Base-by-base conservation (phyloP, 2,888 invertebrate genomes). In the Rotaria magnacalcarata region DNA sequence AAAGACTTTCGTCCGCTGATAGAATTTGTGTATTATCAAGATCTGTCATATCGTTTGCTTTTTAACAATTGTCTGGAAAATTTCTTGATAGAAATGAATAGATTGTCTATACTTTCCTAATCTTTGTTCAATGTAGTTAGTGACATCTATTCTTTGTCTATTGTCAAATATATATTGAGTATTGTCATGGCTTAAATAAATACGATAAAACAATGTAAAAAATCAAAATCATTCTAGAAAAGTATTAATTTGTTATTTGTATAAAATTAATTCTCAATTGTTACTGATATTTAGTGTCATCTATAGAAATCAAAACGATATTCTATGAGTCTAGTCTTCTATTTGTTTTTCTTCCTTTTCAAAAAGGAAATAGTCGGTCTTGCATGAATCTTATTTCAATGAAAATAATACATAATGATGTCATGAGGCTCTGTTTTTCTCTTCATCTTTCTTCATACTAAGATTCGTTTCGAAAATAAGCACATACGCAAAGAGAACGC, bases 141-240 rank as follows among this genome's bases (percentile, higher is more conserved):
- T 67, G 67, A 67, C 67, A 67, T 67, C 67, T 67, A 67, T 67
- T 67, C 34, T 67, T 67, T 41, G 34, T 67, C 34, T 67, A 16
- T 67, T 27, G 14, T 67, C 7, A 67, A 67, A 67, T 19, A 34
- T 2, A 16, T 67, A 11, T 27, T 2, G 34, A 34, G 7, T 67
- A 5, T 7, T 34, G 34, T 19, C 1, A 67, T 67, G 16, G 16
- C 2, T 67, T 34, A 0, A 34, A 27, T 67, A 11, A 16, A 52
- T 8, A 52, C 16, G 16, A 52, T 16, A 52, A 16, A 67, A 34
- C 4, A 14, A 19, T 34, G 16, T 34, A 34, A 34, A 67, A 67
- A 41, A 27, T 27, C 2, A 27, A 60, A 14, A n/a, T 27, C 6
- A 34, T 3, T 27, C 7, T 34, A 7, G 5, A 41, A 14, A 67